These are phyloP conservation scores for Drosophila busckii DNA, from an alignment of 1,140 invertebrate species.

Conservation along the genomic window DNA sequence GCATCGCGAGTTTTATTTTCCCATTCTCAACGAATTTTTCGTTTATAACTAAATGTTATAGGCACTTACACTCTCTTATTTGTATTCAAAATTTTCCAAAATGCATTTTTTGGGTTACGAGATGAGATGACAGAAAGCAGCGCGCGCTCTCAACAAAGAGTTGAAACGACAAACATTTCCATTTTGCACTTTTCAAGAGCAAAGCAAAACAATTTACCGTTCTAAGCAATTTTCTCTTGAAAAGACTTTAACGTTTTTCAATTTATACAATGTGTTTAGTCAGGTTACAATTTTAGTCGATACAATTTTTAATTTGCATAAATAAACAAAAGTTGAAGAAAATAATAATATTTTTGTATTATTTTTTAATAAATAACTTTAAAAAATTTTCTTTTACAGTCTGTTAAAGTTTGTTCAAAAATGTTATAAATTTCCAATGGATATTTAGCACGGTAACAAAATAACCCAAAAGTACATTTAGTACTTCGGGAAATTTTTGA, in stretches of 20 bases:
- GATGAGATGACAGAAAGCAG: constrained; percentile 13
- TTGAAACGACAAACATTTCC: constrained; percentile 38
- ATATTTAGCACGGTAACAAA: too few relatives aligned
- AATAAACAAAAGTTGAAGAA: constrained; percentile 62
- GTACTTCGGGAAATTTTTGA: too few relatives aligned
- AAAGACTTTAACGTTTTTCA: constrained; percentile 30
- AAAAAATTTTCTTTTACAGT: too few relatives aligned
- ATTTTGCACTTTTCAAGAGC: constrained; percentile 58
- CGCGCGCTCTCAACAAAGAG: background rate
- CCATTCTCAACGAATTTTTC: constrained; percentile 12
- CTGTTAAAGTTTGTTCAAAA: too few relatives aligned
- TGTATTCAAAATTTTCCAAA: constrained; percentile 3
- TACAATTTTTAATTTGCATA: constrained; percentile 67
- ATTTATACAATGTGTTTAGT: constrained; percentile 39
- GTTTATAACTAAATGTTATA: constrained; percentile 7
- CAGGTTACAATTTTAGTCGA: constrained; percentile 47
- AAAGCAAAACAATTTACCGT: constrained; percentile 40
- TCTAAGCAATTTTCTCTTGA: constrained; percentile 18
- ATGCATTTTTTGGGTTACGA: constrained; percentile 19
- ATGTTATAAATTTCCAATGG: too few relatives aligned
- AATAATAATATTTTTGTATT: background rate
- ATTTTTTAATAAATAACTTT: too few relatives aligned
- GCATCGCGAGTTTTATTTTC: constrained; percentile 23
- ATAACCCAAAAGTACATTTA: too few relatives aligned
- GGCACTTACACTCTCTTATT: background rate